Evolutionary conservation across 1,140 invertebrate genomes (phyloP).

Genomic region (Drosophila pseudoananassae): DNA sequence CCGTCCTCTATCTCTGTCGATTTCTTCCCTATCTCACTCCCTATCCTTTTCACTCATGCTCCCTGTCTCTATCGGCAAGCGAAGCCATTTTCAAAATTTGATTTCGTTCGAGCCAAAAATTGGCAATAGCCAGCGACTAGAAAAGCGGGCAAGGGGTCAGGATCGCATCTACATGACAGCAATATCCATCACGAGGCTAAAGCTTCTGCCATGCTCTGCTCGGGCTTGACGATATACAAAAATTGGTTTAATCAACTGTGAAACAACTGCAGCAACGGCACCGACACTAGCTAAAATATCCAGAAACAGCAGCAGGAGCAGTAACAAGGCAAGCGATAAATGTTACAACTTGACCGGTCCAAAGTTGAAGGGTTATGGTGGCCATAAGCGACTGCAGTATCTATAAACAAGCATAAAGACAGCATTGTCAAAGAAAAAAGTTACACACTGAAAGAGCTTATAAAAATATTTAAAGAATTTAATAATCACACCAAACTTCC

Average conservation of each 20-base stretch:
- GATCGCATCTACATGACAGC: slow-evolving; percentile 66
- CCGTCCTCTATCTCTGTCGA: neutral
- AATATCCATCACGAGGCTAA: slow-evolving; percentile 76
- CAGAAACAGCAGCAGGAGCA: slow-evolving; percentile 20
- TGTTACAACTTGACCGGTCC: slow-evolving; percentile 47
- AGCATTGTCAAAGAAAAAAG: neutral
- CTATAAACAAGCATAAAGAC: slow-evolving; percentile 16
- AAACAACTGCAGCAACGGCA: slow-evolving; percentile 74
- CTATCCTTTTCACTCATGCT: neutral
- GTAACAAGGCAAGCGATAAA: slow-evolving; percentile 36
- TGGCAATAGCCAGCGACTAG: slow-evolving; percentile 63
- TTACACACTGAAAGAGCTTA: neutral
- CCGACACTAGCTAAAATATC: slow-evolving; percentile 54
- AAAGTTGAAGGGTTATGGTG: slow-evolving; percentile 29
- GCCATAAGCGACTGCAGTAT: slow-evolving; percentile 13
- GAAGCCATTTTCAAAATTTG: slow-evolving; percentile 78
- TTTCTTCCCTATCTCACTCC: neutral
- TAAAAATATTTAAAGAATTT: neutral
- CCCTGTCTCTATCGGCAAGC: slow-evolving; percentile 27
- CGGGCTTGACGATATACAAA: slow-evolving; percentile 74
- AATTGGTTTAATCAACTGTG: slow-evolving; percentile 83
- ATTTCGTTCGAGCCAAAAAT: slow-evolving; percentile 69
- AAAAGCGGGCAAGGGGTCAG: slow-evolving; percentile 11
- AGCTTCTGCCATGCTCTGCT: slow-evolving; percentile 36
- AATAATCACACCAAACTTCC: neutral